A percentile compares a stretch with the other conserved stretches of the same genome.
phyloP scores from a whole-genome alignment of 2,113 vertebrate species.

The Rhabdomys dilectus region DNA sequence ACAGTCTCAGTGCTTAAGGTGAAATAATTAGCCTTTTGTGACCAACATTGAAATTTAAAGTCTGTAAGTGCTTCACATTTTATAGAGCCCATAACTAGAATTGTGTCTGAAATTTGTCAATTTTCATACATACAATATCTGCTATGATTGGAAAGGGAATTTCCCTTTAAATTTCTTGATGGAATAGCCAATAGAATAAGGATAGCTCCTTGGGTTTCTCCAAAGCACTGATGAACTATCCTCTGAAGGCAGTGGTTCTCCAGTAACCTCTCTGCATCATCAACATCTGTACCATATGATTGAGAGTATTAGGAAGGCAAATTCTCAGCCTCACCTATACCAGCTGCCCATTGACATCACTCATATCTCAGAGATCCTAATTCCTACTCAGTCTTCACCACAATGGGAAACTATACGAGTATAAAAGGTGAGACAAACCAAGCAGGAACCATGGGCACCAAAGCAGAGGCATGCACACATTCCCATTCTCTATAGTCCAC shows the following conservation, averaged over 20 bases:
- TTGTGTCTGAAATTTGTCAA: neutral
- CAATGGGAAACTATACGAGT: neutral
- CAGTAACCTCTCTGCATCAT: neutral
- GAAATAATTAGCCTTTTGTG: neutral
- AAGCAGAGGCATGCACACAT: rapidly evolving
- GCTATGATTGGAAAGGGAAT: neutral
- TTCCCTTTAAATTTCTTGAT: neutral
- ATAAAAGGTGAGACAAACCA: neutral
- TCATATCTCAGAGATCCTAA: neutral
- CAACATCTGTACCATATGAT: neutral
- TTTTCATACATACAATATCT: neutral
- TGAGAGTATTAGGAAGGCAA: neutral
- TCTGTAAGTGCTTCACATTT: neutral
- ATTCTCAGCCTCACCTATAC: neutral
- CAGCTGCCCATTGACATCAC: neutral
- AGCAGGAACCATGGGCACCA: neutral
- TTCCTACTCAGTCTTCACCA: neutral
- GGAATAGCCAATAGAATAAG: neutral
- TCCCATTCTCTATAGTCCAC: neutral
- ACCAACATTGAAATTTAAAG: conserved; percentile 37
- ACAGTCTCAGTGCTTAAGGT: neutral
- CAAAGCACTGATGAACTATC: neutral
- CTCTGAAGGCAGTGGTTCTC: rapidly evolving
- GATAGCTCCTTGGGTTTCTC: neutral
- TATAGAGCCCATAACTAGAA: neutral